These are phyloP conservation scores for Speoplatyrhinus poulsoni DNA, from an alignment of 2,113 vertebrate genomes.

Conservation along the genomic window DNA sequence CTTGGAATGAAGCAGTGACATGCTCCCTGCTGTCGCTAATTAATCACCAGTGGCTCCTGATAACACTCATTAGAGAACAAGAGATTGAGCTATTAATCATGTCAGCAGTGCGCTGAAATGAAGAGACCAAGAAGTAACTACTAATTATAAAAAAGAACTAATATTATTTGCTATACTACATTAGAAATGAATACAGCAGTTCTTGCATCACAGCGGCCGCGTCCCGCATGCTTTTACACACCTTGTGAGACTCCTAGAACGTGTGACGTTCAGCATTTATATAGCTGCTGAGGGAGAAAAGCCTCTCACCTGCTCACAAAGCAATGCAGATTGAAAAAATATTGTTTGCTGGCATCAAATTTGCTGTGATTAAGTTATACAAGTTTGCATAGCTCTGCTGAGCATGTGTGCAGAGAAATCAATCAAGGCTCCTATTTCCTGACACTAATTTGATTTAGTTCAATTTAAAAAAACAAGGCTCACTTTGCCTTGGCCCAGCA, in stretches of 20 bases:
- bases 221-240: not conserved
- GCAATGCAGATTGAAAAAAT: conserved; percentile 38
- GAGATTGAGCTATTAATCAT: conserved; percentile 72
- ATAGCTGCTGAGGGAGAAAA: conserved; percentile 30
- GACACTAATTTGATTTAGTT: conserved; percentile 71
- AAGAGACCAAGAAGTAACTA: conserved; percentile 42
- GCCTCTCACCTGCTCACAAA: conserved; percentile 40
- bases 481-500: conserved; percentile 37
- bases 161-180: not conserved
- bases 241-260: not conserved
- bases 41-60: conserved; percentile 71
- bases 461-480: conserved; percentile 65
- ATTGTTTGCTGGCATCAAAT: conserved; percentile 53
- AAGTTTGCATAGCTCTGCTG: conserved; percentile 45
- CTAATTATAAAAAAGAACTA: conserved; percentile 4
- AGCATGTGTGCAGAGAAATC: conserved; percentile 65
- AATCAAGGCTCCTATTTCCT: conserved; percentile 60
- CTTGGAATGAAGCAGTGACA: conserved; percentile 59
- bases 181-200: conserved; percentile 14
- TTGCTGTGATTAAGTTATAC: conserved; percentile 68
- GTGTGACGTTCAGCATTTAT: conserved; percentile 5
- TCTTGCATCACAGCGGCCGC: conserved; percentile 6
- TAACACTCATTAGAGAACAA: conserved; percentile 70
- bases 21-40: conserved; percentile 67
- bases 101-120: conserved; percentile 37